phyloP scores from a whole-genome alignment of 2,113 vertebrate genomes.

The Caranx ignobilis region DNA sequence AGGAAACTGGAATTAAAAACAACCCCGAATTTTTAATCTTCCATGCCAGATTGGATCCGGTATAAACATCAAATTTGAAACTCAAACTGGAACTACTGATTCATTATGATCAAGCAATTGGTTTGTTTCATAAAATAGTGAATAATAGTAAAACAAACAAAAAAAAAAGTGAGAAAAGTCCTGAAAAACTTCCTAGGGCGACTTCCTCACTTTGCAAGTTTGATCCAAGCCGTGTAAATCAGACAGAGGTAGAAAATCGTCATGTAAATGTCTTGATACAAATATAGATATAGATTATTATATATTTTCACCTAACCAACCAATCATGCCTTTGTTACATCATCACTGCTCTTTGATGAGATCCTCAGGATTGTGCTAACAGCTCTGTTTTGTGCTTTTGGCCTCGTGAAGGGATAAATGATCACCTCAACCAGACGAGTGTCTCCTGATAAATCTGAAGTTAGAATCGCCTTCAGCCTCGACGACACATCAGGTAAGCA shows the following conservation, averaged over 20 bases:
- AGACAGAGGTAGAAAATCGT: not conserved
- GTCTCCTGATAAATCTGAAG: constrained; percentile 94
- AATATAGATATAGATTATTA: not conserved
- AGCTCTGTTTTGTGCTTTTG: constrained; percentile 58
- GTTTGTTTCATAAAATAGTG: no score
- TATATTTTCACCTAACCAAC: not conserved
- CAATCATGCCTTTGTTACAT: not conserved
- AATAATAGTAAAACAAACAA: no score
- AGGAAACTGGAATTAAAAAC: not conserved
- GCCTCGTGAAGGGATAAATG: constrained; percentile 91
- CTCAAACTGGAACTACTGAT: not conserved
- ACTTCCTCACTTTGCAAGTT: not conserved
- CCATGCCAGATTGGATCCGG: not conserved
- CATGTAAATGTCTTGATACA: not conserved
- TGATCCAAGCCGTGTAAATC: not conserved
- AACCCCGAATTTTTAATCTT: not conserved
- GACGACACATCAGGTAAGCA: constrained; percentile 89
- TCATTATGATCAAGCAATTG: not conserved
- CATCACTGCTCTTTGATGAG: not conserved
- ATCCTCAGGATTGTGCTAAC: constrained; percentile 42
- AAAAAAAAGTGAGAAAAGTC: no score
- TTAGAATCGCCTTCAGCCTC: constrained; percentile 97
- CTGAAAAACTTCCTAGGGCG: no score
- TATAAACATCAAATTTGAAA: not conserved
- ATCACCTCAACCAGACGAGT: constrained; percentile 95